phyloP scores from a whole-genome alignment of 1,140 invertebrate genomes.

The Eupristina koningsbergeri region DNA sequence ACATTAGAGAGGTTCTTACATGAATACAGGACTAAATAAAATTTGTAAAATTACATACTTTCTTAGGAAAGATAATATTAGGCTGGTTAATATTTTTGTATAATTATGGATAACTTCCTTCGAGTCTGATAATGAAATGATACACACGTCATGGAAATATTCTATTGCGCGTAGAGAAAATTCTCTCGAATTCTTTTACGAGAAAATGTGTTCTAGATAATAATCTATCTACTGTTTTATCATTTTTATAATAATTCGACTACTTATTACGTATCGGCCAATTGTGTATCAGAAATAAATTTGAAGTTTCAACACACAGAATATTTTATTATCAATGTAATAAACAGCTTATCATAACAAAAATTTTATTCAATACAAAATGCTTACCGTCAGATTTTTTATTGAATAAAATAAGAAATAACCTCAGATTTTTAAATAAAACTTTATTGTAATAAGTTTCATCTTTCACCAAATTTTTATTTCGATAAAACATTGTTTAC shows the following conservation, averaged over 20 bases:
- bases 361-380: no score
- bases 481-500: not conserved
- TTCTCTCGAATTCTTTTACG: not conserved
- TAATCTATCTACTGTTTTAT: not conserved
- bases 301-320: not conserved
- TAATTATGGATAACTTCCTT: constrained; percentile 5
- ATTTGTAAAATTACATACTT: constrained; percentile 21
- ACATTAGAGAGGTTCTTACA: not conserved
- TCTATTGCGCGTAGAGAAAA: constrained; percentile 5
- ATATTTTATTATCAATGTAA: no score
- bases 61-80: not conserved
- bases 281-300: no score
- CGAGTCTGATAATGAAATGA: constrained; percentile 2
- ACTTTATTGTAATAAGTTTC: not conserved
- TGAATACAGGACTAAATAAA: not conserved
- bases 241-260: not conserved
- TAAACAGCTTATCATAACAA: no score
- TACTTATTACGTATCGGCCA: no score
- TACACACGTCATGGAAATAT: constrained; percentile 22
- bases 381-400: no score
- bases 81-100: not conserved
- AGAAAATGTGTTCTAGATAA: not conserved
- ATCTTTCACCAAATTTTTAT: not conserved
- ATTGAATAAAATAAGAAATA: not conserved
- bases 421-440: not conserved